Evolutionary conservation across 2,888 invertebrate species (phyloP).

Genomic region (Caenorhabditis drosophilae): DNA sequence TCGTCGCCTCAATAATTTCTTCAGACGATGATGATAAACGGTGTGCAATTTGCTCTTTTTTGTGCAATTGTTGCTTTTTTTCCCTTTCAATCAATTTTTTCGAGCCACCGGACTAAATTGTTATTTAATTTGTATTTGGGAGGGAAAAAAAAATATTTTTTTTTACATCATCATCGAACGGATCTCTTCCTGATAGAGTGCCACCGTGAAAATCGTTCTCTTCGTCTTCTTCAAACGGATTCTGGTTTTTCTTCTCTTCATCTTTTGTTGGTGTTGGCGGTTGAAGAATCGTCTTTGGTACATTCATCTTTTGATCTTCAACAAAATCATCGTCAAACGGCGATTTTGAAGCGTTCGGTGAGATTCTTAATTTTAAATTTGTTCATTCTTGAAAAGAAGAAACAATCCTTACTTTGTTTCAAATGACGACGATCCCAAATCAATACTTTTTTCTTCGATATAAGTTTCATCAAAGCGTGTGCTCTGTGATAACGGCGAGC

Average conservation of each 20-base stretch:
- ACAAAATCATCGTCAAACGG: conserved; percentile 36
- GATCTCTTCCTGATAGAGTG: conserved; percentile 52
- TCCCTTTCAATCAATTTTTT: conserved; percentile 1
- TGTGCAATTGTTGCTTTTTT: conserved; percentile 19
- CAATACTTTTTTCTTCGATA: conserved; percentile 42
- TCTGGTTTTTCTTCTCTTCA: conserved; percentile 8
- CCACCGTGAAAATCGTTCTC: conserved; percentile 29
- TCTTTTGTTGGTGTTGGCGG: conserved; percentile 4
- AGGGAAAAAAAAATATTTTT: neutral
- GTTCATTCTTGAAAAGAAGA: conserved; percentile 5
- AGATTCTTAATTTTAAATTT: too few relatives aligned
- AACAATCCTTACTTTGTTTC: neutral
- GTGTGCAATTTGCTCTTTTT: conserved; percentile 31
- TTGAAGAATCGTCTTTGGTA: neutral
- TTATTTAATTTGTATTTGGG: neutral
- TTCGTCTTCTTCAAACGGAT: conserved; percentile 48
- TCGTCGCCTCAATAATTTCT: conserved; percentile 47
- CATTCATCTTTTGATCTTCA: conserved; percentile 5
- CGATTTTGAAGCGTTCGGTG: too few relatives aligned
- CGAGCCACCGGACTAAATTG: conserved; percentile 25
- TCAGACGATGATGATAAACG: conserved; percentile 48
- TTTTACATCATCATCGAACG: conserved; percentile 39
- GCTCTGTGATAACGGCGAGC: conserved; percentile 45
- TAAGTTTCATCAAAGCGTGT: conserved; percentile 42
- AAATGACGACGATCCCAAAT: conserved; percentile 10